phyloP scores from a whole-genome alignment of 2,113 vertebrate genomes.

The Silurus glanis region DNA sequence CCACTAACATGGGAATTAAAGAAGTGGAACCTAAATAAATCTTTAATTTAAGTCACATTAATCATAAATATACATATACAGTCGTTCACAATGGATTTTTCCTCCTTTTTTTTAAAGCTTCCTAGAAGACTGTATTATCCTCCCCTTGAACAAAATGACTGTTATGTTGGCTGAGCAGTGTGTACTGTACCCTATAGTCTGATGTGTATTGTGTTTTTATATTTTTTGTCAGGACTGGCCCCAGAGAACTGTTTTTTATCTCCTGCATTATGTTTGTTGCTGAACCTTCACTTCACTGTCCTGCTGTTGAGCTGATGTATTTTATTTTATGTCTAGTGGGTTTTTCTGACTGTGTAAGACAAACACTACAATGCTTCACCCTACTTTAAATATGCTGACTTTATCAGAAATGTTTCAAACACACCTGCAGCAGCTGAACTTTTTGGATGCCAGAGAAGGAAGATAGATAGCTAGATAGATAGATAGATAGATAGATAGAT shows the following conservation, averaged over 20 bases:
- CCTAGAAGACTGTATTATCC: not conserved
- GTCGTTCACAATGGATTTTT: not conserved
- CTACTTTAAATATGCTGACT: constrained; percentile 38
- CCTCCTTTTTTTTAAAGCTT: not conserved
- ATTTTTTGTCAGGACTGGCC: not conserved
- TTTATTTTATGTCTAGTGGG: not conserved
- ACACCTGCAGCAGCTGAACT: constrained; percentile 18
- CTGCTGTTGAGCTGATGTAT: constrained; percentile 17
- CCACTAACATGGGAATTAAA: not conserved
- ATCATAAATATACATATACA: not conserved
- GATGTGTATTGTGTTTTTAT: not conserved
- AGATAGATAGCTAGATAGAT: not conserved
- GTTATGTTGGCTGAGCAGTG: not conserved
- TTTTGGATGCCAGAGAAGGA: not conserved
- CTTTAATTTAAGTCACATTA: not conserved
- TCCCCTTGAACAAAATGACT: not conserved
- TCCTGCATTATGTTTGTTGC: constrained; percentile 1
- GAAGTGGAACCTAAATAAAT: not conserved
- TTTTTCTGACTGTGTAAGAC: constrained; percentile 1
- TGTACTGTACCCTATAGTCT: not conserved
- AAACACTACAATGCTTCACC: constrained; percentile 17
- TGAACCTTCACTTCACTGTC: constrained; percentile 16
- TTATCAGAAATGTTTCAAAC: constrained; percentile 18
- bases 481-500: not conserved
- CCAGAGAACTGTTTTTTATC: not conserved